phyloP scores from a whole-genome alignment of 2,797 vertebrate species.

The Phaenicophaeus curvirostris region DNA sequence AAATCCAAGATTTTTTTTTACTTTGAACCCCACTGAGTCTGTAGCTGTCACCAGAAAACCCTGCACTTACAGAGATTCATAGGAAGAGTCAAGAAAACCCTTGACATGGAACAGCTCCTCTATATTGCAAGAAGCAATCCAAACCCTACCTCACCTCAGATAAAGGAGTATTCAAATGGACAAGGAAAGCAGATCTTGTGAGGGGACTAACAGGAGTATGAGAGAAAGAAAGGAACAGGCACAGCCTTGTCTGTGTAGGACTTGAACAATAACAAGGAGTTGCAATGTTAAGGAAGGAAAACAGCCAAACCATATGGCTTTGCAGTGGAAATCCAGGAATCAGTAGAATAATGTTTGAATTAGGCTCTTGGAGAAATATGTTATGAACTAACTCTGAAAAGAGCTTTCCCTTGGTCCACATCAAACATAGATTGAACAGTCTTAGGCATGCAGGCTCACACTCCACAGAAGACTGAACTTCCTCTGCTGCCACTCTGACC shows the following conservation, averaged over 20 bases:
- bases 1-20: neutral
- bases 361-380: neutral
- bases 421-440: fast-evolving
- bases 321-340: neutral
- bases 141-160: neutral
- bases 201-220: neutral
- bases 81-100: neutral
- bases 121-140: neutral
- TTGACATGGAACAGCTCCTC: neutral
- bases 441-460: fast-evolving
- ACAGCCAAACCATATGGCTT: neutral
- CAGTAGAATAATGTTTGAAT: neutral
- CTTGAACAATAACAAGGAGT: neutral
- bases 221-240: neutral
- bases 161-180: neutral
- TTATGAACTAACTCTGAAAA: neutral
- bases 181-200: neutral
- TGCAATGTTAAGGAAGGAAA: neutral
- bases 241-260: neutral
- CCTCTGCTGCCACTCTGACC: neutral
- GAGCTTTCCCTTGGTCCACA: neutral
- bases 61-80: neutral
- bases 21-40: neutral
- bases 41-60: neutral
- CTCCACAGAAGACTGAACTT: neutral